Percentiles rank a stretch among this genome's conserved stretches.
phyloP scores from a whole-genome alignment of 2,113 vertebrate genomes.

The Daubentonia madagascariensis region DNA sequence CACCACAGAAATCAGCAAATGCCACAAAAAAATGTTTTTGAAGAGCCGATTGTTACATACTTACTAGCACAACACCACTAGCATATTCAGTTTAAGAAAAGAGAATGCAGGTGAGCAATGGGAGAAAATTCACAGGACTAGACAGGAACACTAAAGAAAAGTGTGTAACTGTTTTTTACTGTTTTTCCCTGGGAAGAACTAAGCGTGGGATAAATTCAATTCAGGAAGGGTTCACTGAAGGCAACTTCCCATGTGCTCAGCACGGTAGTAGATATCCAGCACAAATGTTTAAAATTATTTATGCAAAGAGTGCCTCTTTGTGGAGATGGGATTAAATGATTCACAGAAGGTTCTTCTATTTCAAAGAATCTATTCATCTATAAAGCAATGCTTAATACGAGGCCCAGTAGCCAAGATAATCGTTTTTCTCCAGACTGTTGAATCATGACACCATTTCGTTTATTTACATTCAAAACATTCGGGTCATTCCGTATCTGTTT shows the following conservation, averaged over 20 bases:
- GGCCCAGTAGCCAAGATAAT: background rate
- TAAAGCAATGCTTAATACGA: background rate
- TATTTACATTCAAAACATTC: background rate
- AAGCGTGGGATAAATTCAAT: background rate
- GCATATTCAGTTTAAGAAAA: background rate
- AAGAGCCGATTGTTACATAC: background rate
- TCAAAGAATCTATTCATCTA: conserved; percentile 1
- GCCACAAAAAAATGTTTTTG: no score
- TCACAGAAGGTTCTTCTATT: background rate
- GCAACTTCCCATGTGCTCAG: background rate
- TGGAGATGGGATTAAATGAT: conserved; percentile 4
- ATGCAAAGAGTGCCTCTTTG: background rate
- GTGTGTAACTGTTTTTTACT: background rate
- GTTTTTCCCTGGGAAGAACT: background rate
- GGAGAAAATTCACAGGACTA: background rate
- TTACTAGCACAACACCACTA: background rate
- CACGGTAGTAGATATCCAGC: background rate
- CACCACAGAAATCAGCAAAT: background rate
- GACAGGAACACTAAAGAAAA: background rate
- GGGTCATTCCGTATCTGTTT: background rate
- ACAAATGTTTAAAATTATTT: background rate
- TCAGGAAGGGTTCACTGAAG: background rate
- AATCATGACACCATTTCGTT: background rate
- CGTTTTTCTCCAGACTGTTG: background rate
- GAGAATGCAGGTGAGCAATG: background rate